Evolutionary conservation across 2,113 vertebrate species (phyloP).

Genomic region (Paramormyrops kingsleyae): DNA sequence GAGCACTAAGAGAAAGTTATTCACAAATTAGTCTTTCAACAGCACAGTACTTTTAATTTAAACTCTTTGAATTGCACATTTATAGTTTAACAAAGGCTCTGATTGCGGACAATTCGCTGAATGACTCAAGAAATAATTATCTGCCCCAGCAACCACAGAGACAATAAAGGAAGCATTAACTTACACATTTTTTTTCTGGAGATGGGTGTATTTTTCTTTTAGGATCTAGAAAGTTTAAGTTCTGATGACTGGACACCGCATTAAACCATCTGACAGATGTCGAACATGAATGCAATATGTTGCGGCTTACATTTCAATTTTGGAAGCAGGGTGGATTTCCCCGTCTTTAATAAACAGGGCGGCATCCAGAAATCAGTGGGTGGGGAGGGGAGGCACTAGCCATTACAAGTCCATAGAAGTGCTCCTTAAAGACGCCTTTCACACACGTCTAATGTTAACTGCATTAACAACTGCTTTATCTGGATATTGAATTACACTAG

Average conservation of each 20-base stretch:
- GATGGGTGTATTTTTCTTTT: not conserved
- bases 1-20: constrained; percentile 16
- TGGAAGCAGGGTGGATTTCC: not conserved
- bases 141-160: not conserved
- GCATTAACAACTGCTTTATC: not conserved
- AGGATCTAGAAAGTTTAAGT: not conserved
- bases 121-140: not conserved
- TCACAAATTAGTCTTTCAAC: constrained; percentile 19
- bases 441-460: not conserved
- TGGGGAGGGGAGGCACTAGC: not conserved
- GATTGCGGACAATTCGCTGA: not conserved
- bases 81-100: not conserved
- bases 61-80: constrained; percentile 7
- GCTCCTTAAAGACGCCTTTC: not conserved
- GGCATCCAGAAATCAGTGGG: not conserved
- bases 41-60: constrained; percentile 11
- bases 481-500: not conserved
- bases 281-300: not conserved
- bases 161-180: not conserved
- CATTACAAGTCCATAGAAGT: not conserved
- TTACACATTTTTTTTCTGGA: not conserved
- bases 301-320: not conserved
- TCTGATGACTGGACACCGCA: not conserved
- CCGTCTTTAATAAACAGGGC: not conserved
- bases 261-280: not conserved